A percentile compares a stretch with the other conserved stretches of the same genome.
phyloP scores from a whole-genome alignment of 2,113 vertebrate species.

The Pelodiscus sinensis region DNA sequence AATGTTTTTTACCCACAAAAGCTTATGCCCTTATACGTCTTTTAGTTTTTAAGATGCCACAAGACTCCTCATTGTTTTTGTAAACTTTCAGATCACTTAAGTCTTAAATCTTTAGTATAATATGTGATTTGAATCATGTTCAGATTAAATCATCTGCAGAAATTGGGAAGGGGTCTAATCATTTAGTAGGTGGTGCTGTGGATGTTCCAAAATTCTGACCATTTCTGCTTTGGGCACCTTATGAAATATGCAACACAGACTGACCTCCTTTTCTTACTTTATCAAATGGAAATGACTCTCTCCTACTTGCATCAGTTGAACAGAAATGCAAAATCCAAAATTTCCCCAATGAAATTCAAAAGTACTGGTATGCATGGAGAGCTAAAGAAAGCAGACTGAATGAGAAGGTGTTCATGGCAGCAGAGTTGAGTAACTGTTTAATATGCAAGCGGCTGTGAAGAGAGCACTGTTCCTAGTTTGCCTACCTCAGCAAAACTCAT shows the following conservation, averaged over 20 bases:
- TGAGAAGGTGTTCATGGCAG: neutral
- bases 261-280: neutral
- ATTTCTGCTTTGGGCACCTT: neutral
- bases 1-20: too few species aligned
- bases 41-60: too few species aligned
- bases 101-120: neutral
- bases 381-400: neutral
- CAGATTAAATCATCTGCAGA: slow-evolving; percentile 14
- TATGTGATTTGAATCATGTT: neutral
- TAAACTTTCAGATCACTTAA: neutral
- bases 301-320: neutral
- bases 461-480: fast-evolving
- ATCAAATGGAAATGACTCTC: slow-evolving; percentile 22
- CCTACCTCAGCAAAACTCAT: neutral
- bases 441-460: fast-evolving
- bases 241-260: slow-evolving; percentile 25
- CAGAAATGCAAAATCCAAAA: neutral
- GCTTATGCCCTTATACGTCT: too few species aligned
- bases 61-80: neutral
- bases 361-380: neutral
- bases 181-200: slow-evolving; percentile 8
- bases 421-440: neutral
- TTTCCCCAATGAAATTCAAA: neutral
- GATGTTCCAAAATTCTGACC: slow-evolving; percentile 41
- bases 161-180: neutral